Percentiles rank a stretch among this genome's conserved stretches.
phyloP scores from a whole-genome alignment of 2,888 invertebrate genomes.

The Chalcosyrphus nemorum region DNA sequence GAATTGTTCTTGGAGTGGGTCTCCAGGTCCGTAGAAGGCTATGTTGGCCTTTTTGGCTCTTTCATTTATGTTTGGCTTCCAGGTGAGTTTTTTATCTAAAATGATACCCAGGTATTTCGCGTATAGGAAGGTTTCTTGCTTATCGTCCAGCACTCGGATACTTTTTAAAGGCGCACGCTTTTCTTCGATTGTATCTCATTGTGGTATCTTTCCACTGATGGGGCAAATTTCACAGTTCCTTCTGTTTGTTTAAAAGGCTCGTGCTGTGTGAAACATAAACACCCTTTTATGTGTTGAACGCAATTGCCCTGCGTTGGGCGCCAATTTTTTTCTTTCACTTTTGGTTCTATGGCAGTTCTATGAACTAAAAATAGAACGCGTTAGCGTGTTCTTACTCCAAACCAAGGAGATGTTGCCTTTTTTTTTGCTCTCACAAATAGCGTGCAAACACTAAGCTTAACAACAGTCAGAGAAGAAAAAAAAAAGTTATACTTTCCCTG shows the following conservation, averaged over 20 bases:
- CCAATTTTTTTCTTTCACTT: constrained; percentile 14
- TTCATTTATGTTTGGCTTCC: too few relatives aligned
- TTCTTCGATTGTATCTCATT: neutral
- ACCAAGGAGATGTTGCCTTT: constrained; percentile 48
- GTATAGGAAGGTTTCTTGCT: too few relatives aligned
- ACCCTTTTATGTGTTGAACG: constrained; percentile 23
- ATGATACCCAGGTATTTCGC: too few relatives aligned
- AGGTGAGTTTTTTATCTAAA: too few relatives aligned
- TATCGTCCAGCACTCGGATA: too few relatives aligned
- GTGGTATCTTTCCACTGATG: neutral
- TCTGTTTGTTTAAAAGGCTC: neutral
- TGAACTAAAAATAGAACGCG: constrained; percentile 68
- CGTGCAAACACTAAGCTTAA: constrained; percentile 72
- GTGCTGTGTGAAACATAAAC: neutral
- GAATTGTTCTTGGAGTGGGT: too few relatives aligned
- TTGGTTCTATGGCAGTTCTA: constrained; percentile 5
- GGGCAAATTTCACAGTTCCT: neutral
- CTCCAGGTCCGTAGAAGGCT: too few relatives aligned
- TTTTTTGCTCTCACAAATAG: constrained; percentile 45
- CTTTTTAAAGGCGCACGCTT: too few relatives aligned
- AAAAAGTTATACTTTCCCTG: constrained; percentile 49
- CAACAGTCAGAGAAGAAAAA: constrained; percentile 41
- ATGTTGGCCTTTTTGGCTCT: too few relatives aligned
- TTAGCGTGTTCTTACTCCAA: constrained; percentile 57
- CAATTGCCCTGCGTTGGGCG: constrained; percentile 48